These are phyloP conservation scores for Cyprinella venusta DNA, from an alignment of 2,797 vertebrate genomes.

Conservation along the genomic window DNA sequence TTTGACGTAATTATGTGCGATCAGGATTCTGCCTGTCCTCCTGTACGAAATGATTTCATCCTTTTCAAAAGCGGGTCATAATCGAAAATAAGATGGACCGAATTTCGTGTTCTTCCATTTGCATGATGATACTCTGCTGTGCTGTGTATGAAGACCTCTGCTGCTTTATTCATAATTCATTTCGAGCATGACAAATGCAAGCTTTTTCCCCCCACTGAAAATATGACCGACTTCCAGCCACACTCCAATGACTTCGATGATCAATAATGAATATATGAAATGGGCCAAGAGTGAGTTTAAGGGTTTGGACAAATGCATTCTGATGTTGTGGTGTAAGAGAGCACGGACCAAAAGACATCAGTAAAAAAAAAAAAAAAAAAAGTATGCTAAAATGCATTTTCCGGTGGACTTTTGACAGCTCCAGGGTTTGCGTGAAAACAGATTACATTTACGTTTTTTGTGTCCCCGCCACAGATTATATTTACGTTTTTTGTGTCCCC, in stretches of 20 bases:
- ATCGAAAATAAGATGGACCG: constrained; percentile 49
- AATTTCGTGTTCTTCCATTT: constrained; percentile 66
- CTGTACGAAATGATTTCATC: constrained; percentile 49
- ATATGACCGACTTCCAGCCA: constrained; percentile 73
- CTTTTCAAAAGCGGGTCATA: constrained; percentile 43
- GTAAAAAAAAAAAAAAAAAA: constrained; percentile 87
- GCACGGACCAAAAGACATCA: constrained; percentile 87
- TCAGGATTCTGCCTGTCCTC: constrained; percentile 64
- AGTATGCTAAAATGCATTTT: background rate
- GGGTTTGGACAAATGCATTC: constrained; percentile 88
- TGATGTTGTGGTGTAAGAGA: constrained; percentile 83
- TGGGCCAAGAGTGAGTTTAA: constrained; percentile 91
- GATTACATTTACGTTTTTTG: too few relatives aligned
- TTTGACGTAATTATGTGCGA: constrained; percentile 73
- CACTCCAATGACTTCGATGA: constrained; percentile 67
- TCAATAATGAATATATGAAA: constrained; percentile 98
- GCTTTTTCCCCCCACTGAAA: constrained; percentile 71
- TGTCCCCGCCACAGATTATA: too few relatives aligned
- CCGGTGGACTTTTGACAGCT: background rate
- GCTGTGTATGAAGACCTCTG: constrained; percentile 63
- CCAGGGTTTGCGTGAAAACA: background rate
- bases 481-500: too few relatives aligned
- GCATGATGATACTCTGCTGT: constrained; percentile 59
- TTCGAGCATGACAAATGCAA: constrained; percentile 68
- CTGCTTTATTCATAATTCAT: constrained; percentile 53